These are phyloP conservation scores for Amphimallon solstitiale DNA, from an alignment of 2,888 invertebrate species.

Conservation along the genomic window DNA sequence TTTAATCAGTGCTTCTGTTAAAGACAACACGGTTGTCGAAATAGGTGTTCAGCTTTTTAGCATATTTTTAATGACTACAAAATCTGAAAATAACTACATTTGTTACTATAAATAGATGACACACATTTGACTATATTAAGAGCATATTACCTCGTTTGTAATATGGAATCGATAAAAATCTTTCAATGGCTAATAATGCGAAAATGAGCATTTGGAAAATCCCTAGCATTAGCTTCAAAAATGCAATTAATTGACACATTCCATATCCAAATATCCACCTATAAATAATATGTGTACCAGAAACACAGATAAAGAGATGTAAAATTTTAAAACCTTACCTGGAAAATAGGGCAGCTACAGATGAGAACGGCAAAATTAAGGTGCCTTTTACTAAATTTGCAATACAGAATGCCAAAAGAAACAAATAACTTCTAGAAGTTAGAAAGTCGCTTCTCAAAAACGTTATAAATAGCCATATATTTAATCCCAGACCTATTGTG, in stretches of 20 bases:
- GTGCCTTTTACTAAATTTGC: slow-evolving; percentile 65
- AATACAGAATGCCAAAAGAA: slow-evolving; percentile 67
- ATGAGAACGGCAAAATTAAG: slow-evolving; percentile 67
- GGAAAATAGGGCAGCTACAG: slow-evolving; percentile 66
- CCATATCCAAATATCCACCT: slow-evolving; percentile 69
- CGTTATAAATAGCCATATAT: slow-evolving; percentile 68
- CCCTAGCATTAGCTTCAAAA: slow-evolving; percentile 68
- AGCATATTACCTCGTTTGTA: slow-evolving; percentile 63
- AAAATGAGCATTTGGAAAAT: slow-evolving; percentile 67
- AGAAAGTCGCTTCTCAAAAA: slow-evolving; percentile 68
- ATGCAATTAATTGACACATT: slow-evolving; percentile 68
- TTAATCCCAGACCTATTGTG: slow-evolving; percentile 67
- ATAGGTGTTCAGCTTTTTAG: too few relatives aligned
- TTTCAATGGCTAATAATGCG: slow-evolving; percentile 65
- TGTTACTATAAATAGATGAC: too few relatives aligned
- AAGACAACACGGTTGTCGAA: too few relatives aligned
- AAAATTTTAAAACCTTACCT: slow-evolving; percentile 56
- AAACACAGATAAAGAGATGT: neutral
- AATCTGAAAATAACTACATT: too few relatives aligned
- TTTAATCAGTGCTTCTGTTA: too few relatives aligned
- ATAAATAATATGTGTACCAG: slow-evolving; percentile 34
- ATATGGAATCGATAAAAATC: slow-evolving; percentile 65
- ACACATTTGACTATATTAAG: too few relatives aligned
- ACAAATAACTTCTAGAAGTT: slow-evolving; percentile 66
- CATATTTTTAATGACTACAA: too few relatives aligned